phyloP scores from a whole-genome alignment of 2,113 vertebrate species.

The Colistium nudipinnis region DNA sequence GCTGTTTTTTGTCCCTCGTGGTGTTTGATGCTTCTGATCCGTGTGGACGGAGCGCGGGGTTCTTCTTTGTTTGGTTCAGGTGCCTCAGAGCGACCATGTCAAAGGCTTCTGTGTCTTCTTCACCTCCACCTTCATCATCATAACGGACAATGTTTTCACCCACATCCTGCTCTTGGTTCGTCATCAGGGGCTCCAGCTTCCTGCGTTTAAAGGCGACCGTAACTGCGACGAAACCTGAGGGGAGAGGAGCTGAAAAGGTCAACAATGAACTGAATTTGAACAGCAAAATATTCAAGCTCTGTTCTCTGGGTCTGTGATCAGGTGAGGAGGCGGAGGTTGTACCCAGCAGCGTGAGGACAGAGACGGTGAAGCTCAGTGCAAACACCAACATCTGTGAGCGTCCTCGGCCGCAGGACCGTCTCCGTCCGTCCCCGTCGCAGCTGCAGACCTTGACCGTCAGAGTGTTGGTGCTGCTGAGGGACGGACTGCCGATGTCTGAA shows the following conservation, averaged over 20 bases:
- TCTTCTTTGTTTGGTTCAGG: no score
- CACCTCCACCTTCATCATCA: slow-evolving; percentile 93
- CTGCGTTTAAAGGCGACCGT: slow-evolving; percentile 54
- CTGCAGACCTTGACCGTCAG: slow-evolving; percentile 45
- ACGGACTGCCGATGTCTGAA: slow-evolving; percentile 17
- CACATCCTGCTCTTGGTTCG: slow-evolving; percentile 88
- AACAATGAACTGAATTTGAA: no score
- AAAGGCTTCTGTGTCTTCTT: slow-evolving; percentile 94
- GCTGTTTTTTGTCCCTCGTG: no score
- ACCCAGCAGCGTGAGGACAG: slow-evolving; percentile 41
- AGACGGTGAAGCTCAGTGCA: neutral
- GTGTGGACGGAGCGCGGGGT: slow-evolving; percentile 46
- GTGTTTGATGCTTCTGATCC: no score
- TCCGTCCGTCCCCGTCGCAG: slow-evolving; percentile 25
- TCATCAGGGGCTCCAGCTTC: slow-evolving; percentile 86
- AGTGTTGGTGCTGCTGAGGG: slow-evolving; percentile 63
- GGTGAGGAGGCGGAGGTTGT: no score
- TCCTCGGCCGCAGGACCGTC: neutral
- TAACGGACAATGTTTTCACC: slow-evolving; percentile 91
- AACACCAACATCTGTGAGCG: no score
- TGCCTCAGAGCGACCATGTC: slow-evolving; percentile 91
- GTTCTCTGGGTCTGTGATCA: no score
- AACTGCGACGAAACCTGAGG: slow-evolving; percentile 36
- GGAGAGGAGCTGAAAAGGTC: no score
- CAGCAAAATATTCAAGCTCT: no score